These are phyloP conservation scores for Centruroides vittatus DNA, from an alignment of 1,140 invertebrate species.

Conservation along the genomic window DNA sequence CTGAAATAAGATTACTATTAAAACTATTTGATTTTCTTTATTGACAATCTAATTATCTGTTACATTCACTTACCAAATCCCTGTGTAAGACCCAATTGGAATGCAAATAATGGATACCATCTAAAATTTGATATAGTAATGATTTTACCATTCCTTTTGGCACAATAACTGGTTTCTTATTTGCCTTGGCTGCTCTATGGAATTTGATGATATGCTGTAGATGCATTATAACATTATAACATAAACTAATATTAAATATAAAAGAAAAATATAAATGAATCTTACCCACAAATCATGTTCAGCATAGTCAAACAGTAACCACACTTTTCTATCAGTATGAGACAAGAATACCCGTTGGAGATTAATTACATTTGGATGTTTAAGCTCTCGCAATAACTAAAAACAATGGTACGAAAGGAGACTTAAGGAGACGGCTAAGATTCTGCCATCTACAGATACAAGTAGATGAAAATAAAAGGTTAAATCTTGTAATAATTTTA, in stretches of 20 bases:
- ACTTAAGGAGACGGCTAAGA: no score
- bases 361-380: conserved; percentile 96
- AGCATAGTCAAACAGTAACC: conserved; percentile 96
- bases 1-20: conserved; percentile 32
- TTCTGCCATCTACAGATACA: no score
- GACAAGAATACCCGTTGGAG: conserved; percentile 95
- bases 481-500: no score
- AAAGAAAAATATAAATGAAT: conserved; percentile 9
- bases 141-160: conserved; percentile 98
- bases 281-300: conserved; percentile 95
- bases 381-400: conserved; percentile 87
- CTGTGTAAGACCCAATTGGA: conserved; percentile 98
- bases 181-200: conserved; percentile 94
- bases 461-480: no score
- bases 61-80: conserved; percentile 60
- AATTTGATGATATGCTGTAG: conserved; percentile 94
- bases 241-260: no score
- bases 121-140: conserved; percentile 93
- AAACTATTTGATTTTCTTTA: neutral
- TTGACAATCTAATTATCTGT: neutral
- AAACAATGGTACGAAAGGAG: conserved; percentile 17
- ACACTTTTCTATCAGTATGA: conserved; percentile 93
- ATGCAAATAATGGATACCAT: conserved; percentile 99
- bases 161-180: conserved; percentile 91
- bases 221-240: neutral